Base-by-base conservation (phyloP, 2,888 invertebrate species). In the Alentia gelatinosa region DNA sequence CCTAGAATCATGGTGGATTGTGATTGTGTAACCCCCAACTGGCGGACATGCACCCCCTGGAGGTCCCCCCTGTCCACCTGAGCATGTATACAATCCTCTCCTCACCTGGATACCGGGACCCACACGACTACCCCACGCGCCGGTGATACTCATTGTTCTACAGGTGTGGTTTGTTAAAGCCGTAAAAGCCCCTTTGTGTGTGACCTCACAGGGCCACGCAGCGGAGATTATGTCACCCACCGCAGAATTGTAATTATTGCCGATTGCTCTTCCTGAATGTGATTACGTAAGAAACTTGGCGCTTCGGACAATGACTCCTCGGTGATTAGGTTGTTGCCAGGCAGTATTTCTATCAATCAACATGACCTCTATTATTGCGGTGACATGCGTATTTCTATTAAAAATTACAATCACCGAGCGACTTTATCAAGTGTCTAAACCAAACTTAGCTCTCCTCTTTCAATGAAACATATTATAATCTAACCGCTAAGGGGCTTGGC, bases 81-180 rank as follows among this genome's bases (percentile, higher is more conserved):
- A 47, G 19, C 47, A 12, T 4, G 68, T 68, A 68, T 68, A 68
- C 33, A 56, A 56, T 4, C 68, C 4, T 68, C 1, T 19, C 3
- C 33, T 30, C 68, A 68, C 68, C 68, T 68, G 68, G 68, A 68
- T 26, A 30, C 30, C 3, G 30, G 30, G 68, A n/a, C 30, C 68
- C 68, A 68, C 68, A 30, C 12, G 26, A 12, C 68, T 15, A 26
- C 68, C 68, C 68, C 68, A 1, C 30, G 26, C 30, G 68, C 68
- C n/a, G 68, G 68, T 68, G 30, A 68, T 68, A 12, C 68, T 68
- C 68, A 68, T 68, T 68, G 68, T 68, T n/a, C n/a, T 30, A 68
- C 68, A 68, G 68, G 68, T 68, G 68, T 68, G 68, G n/a, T 68
- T 68, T 68, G 68, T 12, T 68, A 30, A 68, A 68, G n/a, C 12